phyloP scores from a whole-genome alignment of 92 coral and sea anemone genomes.

The Umimayanthus kanabou region DNA sequence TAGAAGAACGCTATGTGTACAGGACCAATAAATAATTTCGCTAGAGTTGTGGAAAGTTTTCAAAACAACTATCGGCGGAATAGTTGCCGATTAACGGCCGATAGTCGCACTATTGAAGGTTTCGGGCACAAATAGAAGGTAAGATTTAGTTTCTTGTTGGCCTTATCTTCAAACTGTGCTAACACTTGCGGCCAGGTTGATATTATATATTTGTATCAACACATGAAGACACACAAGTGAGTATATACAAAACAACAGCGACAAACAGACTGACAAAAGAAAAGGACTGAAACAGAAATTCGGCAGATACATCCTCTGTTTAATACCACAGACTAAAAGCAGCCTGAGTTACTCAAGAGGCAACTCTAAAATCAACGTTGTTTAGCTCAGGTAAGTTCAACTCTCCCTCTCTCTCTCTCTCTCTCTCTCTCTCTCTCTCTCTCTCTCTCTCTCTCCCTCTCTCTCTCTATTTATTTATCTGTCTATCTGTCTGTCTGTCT shows the following conservation, averaged over 20 bases:
- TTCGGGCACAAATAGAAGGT: background rate
- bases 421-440: too few species aligned
- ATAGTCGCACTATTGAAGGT: background rate
- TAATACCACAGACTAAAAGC: background rate
- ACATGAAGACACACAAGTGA: background rate
- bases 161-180: background rate
- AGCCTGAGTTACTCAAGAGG: background rate
- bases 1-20: background rate
- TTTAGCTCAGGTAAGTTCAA: background rate
- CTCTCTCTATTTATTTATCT: too few species aligned
- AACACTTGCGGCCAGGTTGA: background rate
- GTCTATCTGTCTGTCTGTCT: too few species aligned
- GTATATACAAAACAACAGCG: background rate
- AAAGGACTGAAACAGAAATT: too few species aligned
- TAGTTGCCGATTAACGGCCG: background rate
- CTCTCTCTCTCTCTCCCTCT: too few species aligned
- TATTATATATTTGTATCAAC: background rate
- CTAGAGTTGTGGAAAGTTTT: background rate
- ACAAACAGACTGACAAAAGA: background rate
- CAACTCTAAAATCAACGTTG: background rate
- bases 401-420: too few species aligned
- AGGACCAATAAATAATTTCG: background rate
- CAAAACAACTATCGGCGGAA: background rate
- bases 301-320: background rate
- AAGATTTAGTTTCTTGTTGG: background rate